Conservation (phyloP, 1,140 invertebrate species). For the Nylanderia fulva region DNA sequence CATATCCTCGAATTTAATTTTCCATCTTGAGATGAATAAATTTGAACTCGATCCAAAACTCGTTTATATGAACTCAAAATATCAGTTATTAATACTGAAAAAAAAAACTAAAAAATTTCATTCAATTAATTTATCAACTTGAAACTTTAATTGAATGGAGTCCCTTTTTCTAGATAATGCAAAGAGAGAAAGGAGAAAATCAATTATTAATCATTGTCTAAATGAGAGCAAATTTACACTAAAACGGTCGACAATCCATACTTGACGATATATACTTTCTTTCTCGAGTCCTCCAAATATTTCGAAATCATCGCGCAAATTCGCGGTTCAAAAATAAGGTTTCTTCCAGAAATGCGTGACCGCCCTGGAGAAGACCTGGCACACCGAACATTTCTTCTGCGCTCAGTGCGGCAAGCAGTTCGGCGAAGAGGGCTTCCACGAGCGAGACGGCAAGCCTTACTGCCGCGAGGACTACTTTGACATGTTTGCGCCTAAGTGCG, state of each 20-base stretch:
- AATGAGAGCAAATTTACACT: background rate
- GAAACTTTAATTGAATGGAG: background rate
- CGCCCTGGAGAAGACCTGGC: slow-evolving; percentile 99
- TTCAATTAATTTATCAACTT: background rate
- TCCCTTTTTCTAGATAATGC: background rate
- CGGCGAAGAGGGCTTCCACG: slow-evolving; percentile 98
- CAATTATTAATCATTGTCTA: slow-evolving; percentile 1
- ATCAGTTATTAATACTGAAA: background rate
- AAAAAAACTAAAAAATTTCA: no score
- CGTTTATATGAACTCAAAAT: no score
- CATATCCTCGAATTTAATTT: background rate
- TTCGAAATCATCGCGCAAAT: background rate
- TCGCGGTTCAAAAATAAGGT: background rate
- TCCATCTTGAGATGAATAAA: no score
- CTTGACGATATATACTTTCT: background rate
- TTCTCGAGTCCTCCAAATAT: background rate
- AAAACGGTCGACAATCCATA: background rate
- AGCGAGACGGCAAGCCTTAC: slow-evolving; percentile 97
- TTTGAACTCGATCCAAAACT: no score
- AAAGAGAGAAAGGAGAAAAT: background rate
- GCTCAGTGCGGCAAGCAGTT: slow-evolving; percentile 98
- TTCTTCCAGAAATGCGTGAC: slow-evolving; percentile 97
- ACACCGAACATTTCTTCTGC: slow-evolving; percentile 99
- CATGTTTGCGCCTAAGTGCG: slow-evolving; percentile 99
- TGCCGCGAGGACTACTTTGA: slow-evolving; percentile 98